Percentiles rank a stretch among this genome's conserved stretches.
Conservation (phyloP, 1,140 invertebrate species). For the Wiebesia pumilae region DNA sequence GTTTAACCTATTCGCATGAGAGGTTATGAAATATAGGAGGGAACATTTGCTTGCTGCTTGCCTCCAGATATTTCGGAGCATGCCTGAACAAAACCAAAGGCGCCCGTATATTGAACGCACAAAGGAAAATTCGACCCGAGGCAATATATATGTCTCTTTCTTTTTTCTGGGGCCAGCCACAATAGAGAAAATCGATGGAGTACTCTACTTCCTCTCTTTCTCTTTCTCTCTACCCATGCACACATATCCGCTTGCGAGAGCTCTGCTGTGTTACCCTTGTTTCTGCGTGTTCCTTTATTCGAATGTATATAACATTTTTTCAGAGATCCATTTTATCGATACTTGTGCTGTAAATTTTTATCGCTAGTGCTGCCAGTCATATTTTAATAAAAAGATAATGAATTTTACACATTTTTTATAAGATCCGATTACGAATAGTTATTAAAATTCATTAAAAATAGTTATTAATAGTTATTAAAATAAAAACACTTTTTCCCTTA, state of each 20-base stretch:
- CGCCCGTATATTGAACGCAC: conserved; percentile 30
- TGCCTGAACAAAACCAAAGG: neutral
- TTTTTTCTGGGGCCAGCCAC: conserved; percentile 20
- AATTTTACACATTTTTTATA: neutral
- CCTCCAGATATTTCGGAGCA: conserved; percentile 43
- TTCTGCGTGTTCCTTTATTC: neutral
- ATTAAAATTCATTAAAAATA: no score
- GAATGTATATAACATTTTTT: neutral
- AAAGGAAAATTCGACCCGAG: conserved; percentile 51
- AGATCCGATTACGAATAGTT: neutral
- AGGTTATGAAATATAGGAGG: conserved; percentile 39
- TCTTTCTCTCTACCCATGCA: neutral
- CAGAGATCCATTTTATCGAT: neutral
- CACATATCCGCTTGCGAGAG: neutral
- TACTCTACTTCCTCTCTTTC: conserved; percentile 22
- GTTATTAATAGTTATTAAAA: neutral
- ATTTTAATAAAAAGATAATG: neutral
- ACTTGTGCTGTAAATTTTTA: neutral
- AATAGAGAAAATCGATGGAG: conserved; percentile 43
- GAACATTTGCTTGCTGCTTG: neutral
- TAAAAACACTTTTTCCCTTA: neutral
- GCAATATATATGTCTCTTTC: neutral
- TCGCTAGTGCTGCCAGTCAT: neutral
- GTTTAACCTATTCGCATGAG: conserved; percentile 49
- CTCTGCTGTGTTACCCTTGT: neutral